Evolutionary conservation across 2,888 invertebrate species (phyloP).

Genomic region (Elysia crispata): DNA sequence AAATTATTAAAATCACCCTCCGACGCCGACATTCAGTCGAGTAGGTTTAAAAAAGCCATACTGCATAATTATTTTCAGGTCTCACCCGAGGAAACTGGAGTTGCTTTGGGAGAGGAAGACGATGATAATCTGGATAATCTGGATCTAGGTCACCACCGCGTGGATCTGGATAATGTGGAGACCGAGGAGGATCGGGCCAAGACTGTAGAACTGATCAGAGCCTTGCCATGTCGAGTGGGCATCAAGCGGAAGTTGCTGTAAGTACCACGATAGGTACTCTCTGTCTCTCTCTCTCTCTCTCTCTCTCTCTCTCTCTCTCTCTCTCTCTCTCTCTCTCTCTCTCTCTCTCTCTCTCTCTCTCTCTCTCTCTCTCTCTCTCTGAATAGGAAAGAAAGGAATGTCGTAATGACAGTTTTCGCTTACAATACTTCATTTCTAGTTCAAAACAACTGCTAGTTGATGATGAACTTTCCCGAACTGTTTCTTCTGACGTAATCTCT

Average conservation of each 20-base stretch:
- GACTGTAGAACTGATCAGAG: slow-evolving; percentile 15
- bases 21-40: too few relatives aligned
- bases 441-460: too few relatives aligned
- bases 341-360: slow-evolving; percentile 23
- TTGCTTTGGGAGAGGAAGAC: not conserved
- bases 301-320: not conserved
- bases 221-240: slow-evolving; percentile 12
- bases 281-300: not conserved
- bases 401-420: too few relatives aligned
- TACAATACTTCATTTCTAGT: too few relatives aligned
- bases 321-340: not conserved
- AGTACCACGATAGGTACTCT: not conserved
- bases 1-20: too few relatives aligned
- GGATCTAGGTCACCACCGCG: slow-evolving; percentile 22
- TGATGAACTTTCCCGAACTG: too few relatives aligned
- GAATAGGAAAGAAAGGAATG: too few relatives aligned
- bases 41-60: too few relatives aligned
- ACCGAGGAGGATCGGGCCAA: slow-evolving; percentile 25
- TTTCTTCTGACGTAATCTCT: too few relatives aligned
- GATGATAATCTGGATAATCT: slow-evolving; percentile 16
- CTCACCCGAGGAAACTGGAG: not conserved
- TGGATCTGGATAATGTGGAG: slow-evolving; percentile 33
- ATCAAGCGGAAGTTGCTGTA: slow-evolving; percentile 24
- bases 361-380: too few relatives aligned
- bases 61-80: too few relatives aligned